Evolutionary conservation across 2,888 invertebrate species (phyloP).

Genomic region (Perdita meconis): DNA sequence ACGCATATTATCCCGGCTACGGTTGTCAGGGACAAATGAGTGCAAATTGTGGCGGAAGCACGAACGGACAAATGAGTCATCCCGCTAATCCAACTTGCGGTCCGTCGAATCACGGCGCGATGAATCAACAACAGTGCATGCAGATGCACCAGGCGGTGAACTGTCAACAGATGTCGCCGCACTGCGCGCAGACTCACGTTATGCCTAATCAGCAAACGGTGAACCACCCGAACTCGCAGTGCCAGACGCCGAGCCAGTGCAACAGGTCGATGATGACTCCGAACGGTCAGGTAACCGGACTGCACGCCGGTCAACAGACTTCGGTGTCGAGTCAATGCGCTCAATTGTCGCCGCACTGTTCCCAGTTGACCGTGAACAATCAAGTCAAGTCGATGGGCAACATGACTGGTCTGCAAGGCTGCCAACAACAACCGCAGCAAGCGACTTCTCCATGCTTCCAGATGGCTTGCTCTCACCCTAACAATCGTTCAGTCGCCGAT

Average conservation of each 20-base stretch:
- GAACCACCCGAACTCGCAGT: conserved; percentile 65
- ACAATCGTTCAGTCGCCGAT: conserved; percentile 58
- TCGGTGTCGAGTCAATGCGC: conserved; percentile 83
- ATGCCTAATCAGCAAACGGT: conserved; percentile 51
- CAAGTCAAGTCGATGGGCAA: conserved; percentile 58
- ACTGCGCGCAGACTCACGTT: conserved; percentile 81
- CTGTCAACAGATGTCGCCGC: conserved; percentile 78
- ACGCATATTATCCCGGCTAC: conserved; percentile 76
- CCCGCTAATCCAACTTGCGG: conserved; percentile 69
- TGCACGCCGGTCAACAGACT: conserved; percentile 64
- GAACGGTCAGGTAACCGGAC: conserved; percentile 59
- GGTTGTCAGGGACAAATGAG: conserved; percentile 76
- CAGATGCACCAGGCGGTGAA: conserved; percentile 68
- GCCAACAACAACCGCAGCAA: conserved; percentile 65
- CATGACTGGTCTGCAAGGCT: conserved; percentile 80
- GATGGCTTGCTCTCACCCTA: conserved; percentile 68
- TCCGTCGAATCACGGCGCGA: conserved; percentile 61
- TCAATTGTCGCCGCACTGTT: conserved; percentile 74
- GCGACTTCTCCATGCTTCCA: conserved; percentile 68
- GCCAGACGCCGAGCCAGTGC: conserved; percentile 81
- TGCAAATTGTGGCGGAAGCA: conserved; percentile 49
- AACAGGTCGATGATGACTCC: conserved; percentile 73
- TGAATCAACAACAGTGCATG: conserved; percentile 64
- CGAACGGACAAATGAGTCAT: conserved; percentile 68
- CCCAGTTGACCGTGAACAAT: conserved; percentile 65